phyloP scores from a whole-genome alignment of 2,888 invertebrate species.

The Mechanitis messenoides region DNA sequence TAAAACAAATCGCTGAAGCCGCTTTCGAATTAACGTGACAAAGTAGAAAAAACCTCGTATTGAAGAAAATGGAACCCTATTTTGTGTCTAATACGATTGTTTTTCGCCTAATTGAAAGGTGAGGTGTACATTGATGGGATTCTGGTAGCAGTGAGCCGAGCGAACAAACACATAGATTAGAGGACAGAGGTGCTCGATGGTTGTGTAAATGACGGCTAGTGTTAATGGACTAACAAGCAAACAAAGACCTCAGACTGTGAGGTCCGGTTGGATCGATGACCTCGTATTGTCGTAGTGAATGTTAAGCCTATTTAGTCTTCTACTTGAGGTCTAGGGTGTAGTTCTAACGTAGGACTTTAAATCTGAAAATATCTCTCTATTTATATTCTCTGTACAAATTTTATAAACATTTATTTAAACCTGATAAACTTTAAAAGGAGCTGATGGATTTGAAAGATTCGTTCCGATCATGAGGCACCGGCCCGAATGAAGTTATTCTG shows the following conservation, averaged over 20 bases:
- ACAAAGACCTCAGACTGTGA: conserved; percentile 13
- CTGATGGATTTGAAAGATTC: no score
- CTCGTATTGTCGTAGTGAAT: no score
- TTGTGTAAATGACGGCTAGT: conserved; percentile 22
- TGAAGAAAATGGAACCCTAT: conserved; percentile 16
- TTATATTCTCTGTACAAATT: no score
- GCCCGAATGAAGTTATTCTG: no score
- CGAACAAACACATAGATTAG: conserved; percentile 21
- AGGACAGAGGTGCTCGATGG: conserved; percentile 14
- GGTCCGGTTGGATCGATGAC: not conserved
- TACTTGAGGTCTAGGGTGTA: no score
- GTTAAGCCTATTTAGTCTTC: no score
- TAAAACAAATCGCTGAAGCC: conserved; percentile 52
- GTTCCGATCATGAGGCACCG: no score
- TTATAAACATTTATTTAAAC: no score
- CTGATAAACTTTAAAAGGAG: no score
- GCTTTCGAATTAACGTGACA: conserved; percentile 28
- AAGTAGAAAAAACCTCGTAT: conserved; percentile 18
- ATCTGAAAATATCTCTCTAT: no score
- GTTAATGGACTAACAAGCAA: conserved; percentile 17
- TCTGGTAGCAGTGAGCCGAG: conserved; percentile 16
- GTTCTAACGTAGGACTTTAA: no score
- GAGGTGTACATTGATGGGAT: conserved; percentile 17
- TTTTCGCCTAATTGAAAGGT: conserved; percentile 5
- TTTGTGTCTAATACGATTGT: not conserved